These are phyloP conservation scores for Podocnemis expansa DNA, from an alignment of 2,113 vertebrate species.

Conservation along the genomic window DNA sequence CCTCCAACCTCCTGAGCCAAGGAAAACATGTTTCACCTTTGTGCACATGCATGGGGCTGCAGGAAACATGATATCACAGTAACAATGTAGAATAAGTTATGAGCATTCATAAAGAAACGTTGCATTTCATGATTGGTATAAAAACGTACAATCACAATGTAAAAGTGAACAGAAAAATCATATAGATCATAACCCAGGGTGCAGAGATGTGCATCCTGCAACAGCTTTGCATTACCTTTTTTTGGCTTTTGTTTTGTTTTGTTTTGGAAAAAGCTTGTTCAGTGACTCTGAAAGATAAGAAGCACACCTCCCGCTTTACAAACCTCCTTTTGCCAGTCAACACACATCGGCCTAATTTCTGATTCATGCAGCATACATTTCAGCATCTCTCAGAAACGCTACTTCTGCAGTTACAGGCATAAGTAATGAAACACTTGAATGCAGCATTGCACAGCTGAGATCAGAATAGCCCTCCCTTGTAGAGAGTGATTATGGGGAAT, in stretches of 20 bases:
- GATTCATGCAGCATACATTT: background rate
- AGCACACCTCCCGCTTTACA: background rate
- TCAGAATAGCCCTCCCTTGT: background rate
- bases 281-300: background rate
- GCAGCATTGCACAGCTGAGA: slow-evolving; percentile 15
- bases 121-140: too few relatives aligned
- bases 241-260: background rate
- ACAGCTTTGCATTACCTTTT: too few relatives aligned
- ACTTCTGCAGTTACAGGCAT: background rate
- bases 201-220: too few relatives aligned
- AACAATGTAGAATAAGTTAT: too few relatives aligned
- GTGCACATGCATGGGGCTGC: too few relatives aligned
- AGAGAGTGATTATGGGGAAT: slow-evolving; percentile 51
- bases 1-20: too few relatives aligned
- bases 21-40: too few relatives aligned
- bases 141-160: too few relatives aligned
- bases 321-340: background rate
- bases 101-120: too few relatives aligned
- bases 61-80: too few relatives aligned
- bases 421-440: background rate
- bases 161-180: too few relatives aligned
- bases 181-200: too few relatives aligned
- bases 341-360: accelerated
- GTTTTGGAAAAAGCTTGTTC: background rate
- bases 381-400: background rate